Evolutionary conservation across 2,888 invertebrate species (phyloP), one percentile per base, ranked within the genome.

Genomic region (Eulithis testata): DNA sequence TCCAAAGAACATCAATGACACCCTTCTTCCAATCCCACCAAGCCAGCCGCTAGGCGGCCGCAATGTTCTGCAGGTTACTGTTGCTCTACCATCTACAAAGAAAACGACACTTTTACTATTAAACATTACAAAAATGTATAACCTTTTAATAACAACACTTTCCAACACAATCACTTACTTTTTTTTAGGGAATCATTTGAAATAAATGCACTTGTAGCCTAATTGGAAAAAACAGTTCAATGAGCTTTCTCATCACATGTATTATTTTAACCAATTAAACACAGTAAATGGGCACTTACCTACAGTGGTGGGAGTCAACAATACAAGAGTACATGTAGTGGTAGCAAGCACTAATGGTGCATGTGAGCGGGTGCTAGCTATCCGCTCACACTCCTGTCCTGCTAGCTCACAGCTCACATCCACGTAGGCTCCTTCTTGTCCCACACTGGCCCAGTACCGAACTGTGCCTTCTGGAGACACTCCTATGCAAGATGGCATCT

Each of bases 381-480:
- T 89, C 62, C 95, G 94, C 76, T 97, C 96, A 77, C 97, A 97
- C 89, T 97, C 97, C 86, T 97, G 97, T 0, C 97, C 97, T 37
- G 97, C 97, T 43, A 99, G 91, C 81, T 98, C 98, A 2, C 97
- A 96, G 63, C 95, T 96, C 51, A 96, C 95, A 83, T 99, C 98
- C 11, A 96, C 95, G 11, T 96, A 97, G 0, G 96, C 96, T 0
- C 96, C 96, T 82, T 98, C 98, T 76, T 98, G 97, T 0, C 97
- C 96, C 45, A 98, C 95, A 4, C 96, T 97, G 0, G 97, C 95
- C 99, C 99, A 99, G 88, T 96, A 98, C 1, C 98, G 95, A 0
- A 98, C 96, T 57, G 96, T 95, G 44, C 98, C 99, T 82, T 98
- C 98, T 0, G 98, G 98, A 0, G 98, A 98, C 0, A 98, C 97